Evolutionary conservation across 92 coral and sea anemone species (phyloP), one percentile per base, ranked within the genome.

Genomic region (Porites cylindrica): DNA sequence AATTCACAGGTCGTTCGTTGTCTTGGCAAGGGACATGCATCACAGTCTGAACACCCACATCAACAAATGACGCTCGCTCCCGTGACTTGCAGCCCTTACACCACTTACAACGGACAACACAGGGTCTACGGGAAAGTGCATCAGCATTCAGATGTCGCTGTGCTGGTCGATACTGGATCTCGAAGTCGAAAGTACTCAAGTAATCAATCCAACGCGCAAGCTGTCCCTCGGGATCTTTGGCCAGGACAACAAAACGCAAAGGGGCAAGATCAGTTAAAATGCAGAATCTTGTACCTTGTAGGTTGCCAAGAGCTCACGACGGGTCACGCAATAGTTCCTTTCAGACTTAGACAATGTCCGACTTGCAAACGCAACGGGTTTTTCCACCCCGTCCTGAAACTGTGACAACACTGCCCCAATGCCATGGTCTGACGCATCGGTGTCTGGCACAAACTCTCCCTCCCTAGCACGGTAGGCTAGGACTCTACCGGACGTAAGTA

Each of bases 401-500:
- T 88, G 86, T 67, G 80, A 73, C 8, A 80, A 68, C 32, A 79
- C 69, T 43, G 74, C 90, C 38, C 83, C 90, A 24, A 79, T 85
- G 29, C 93, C 32, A 29, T 88, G 90, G 74, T 84, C 85, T 18
- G 85, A 74, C 47, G 87, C 79, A 51, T 88, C 87, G 2, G 94
- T 83, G 73, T 72, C 82, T 29, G 80, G 68, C 47, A 38, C 47
- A 38, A 38, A 38, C 47, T 38, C 6, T 38, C 47, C 47, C 47
- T 38, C 47, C 47, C 69, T 72, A 76, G 66, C 80, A 78, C 43
- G 18, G 62, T 78, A 83, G 51, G 90, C 72, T 67, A 90, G 81
- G 77, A 85, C 74, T 83, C 76, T 84, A 17, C 75, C 85, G 53
- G 77, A 54, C 61, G 82, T 76, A 61, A 82, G 80, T 73, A 68